These are phyloP conservation scores for Gulo gulo DNA, from an alignment of 2,113 vertebrate genomes.

Conservation along the genomic window DNA sequence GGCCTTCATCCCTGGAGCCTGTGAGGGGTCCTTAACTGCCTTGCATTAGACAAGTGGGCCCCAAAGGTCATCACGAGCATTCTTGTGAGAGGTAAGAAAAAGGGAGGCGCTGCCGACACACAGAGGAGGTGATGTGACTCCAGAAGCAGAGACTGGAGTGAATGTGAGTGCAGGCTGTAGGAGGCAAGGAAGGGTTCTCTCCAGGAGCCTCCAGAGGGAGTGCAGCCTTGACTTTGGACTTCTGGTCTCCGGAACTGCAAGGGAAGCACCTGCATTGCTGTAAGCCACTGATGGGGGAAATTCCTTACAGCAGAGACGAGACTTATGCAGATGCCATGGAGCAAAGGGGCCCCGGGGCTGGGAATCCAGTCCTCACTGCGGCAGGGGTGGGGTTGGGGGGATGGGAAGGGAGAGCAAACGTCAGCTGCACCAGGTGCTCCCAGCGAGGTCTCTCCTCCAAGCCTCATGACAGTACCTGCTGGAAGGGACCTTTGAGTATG, in stretches of 20 bases:
- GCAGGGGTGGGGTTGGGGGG: rapidly evolving
- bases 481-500: background rate
- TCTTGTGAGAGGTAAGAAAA: background rate
- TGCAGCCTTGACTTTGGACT: background rate
- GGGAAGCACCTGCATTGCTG: background rate
- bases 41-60: background rate
- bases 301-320: background rate
- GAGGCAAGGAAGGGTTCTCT: background rate
- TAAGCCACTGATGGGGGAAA: background rate
- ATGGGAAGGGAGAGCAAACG: rapidly evolving
- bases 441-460: background rate
- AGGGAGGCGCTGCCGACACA: background rate
- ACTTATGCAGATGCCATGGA: background rate
- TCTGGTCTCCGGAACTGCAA: background rate
- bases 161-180: background rate
- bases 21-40: background rate
- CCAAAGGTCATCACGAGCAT: background rate
- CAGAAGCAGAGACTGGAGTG: background rate
- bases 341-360: background rate
- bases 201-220: background rate
- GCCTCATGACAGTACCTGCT: background rate
- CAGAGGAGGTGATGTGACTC: rapidly evolving
- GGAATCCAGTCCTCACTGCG: background rate
- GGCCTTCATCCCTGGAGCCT: background rate
- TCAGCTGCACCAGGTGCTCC: background rate